Conservation (phyloP, 2,113 vertebrate genomes). For the Hydrochoerus hydrochaeris region DNA sequence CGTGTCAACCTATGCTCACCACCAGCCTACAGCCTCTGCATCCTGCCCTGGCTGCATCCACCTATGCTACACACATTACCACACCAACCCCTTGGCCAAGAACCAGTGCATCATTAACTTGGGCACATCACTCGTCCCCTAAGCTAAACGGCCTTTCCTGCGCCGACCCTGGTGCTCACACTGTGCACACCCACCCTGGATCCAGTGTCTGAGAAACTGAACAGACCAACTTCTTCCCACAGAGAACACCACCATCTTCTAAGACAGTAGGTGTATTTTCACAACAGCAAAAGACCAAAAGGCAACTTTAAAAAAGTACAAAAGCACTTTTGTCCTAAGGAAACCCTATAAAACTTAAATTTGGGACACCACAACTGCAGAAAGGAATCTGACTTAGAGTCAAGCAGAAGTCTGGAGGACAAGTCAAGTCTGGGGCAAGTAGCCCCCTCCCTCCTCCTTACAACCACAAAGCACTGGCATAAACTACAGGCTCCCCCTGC, state of each 20-base stretch:
- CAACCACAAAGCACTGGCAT: neutral
- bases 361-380: neutral
- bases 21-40: neutral
- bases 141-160: neutral
- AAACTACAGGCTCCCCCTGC: neutral
- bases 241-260: neutral
- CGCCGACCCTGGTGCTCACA: neutral
- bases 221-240: neutral
- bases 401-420: neutral
- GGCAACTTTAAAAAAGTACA: constrained; percentile 22
- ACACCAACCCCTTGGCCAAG: neutral
- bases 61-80: neutral
- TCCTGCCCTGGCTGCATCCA: neutral
- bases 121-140: neutral
- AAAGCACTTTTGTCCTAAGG: neutral
- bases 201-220: neutral
- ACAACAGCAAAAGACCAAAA: constrained; percentile 15
- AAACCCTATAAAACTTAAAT: constrained; percentile 11
- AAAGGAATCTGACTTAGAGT: neutral
- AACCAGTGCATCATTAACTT: neutral
- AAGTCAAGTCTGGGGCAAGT: neutral
- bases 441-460: neutral
- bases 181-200: neutral
- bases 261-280: neutral
- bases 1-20: neutral